phyloP scores from a whole-genome alignment of 2,797 vertebrate species.

The Syngnathus acus region DNA sequence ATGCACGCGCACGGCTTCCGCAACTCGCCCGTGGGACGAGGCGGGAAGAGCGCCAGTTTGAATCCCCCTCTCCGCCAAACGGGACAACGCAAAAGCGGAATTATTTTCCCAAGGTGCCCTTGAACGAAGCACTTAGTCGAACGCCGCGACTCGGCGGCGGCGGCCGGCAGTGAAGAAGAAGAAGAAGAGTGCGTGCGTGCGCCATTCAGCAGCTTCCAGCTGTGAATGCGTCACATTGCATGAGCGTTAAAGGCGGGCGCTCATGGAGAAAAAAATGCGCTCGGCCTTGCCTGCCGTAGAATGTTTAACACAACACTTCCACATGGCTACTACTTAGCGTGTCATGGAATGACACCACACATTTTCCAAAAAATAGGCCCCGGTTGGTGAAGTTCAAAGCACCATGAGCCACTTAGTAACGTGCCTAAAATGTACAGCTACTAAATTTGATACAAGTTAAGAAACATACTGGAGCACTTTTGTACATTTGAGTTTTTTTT shows the following conservation, averaged over 20 bases:
- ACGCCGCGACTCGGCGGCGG: conserved; percentile 18
- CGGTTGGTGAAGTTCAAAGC: background rate
- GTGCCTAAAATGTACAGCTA: too few relatives aligned
- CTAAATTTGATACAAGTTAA: too few relatives aligned
- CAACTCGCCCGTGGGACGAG: conserved; percentile 17
- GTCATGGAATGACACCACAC: background rate
- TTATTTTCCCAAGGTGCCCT: conserved; percentile 46
- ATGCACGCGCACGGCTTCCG: conserved; percentile 14
- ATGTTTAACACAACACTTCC: background rate
- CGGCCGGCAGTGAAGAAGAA: conserved; percentile 28
- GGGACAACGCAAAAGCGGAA: background rate
- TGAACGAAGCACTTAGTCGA: conserved; percentile 33
- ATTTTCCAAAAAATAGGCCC: background rate
- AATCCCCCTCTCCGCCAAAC: conserved; percentile 18
- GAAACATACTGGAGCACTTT: too few relatives aligned
- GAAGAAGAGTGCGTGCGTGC: background rate
- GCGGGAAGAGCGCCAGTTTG: conserved; percentile 24
- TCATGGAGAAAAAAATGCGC: conserved; percentile 11
- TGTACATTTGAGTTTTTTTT: too few relatives aligned
- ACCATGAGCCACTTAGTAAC: too few relatives aligned
- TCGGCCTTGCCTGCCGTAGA: background rate
- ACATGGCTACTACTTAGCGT: background rate
- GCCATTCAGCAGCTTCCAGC: conserved; percentile 52
- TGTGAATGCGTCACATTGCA: conserved; percentile 47
- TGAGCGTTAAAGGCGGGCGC: conserved; percentile 33